These are phyloP conservation scores for Menidia menidia DNA, from an alignment of 2,797 vertebrate species.

Conservation along the genomic window DNA sequence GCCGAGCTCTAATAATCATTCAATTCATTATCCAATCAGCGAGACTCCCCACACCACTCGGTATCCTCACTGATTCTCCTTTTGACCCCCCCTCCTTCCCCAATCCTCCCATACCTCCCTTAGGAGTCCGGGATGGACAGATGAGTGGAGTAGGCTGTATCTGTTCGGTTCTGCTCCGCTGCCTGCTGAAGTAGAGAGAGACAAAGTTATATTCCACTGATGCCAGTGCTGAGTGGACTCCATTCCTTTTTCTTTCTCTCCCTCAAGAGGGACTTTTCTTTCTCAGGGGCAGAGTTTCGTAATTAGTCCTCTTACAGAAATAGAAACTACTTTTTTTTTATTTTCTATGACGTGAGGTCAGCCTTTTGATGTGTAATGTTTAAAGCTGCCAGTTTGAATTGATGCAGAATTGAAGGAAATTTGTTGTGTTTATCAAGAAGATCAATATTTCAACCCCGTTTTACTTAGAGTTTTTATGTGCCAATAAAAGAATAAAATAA, in stretches of 20 bases:
- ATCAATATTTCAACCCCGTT: background rate
- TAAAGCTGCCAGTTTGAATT: constrained; percentile 47
- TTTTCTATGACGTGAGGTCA: constrained; percentile 62
- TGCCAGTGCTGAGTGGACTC: constrained; percentile 67
- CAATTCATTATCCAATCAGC: constrained; percentile 84
- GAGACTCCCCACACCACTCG: constrained; percentile 61
- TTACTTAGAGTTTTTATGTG: background rate
- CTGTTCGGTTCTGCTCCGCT: constrained; percentile 77
- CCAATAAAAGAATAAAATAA: background rate
- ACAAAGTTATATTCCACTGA: constrained; percentile 73
- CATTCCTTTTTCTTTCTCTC: constrained; percentile 56
- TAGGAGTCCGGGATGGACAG: constrained; percentile 76
- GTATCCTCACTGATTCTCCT: constrained; percentile 58
- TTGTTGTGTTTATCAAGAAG: constrained; percentile 23
- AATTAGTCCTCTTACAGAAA: constrained; percentile 80
- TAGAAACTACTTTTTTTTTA: constrained; percentile 77
- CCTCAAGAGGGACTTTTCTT: constrained; percentile 71
- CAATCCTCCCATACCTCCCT: constrained; percentile 61
- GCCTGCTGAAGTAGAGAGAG: constrained; percentile 68
- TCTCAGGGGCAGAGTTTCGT: constrained; percentile 74
- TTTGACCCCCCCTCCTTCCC: constrained; percentile 41
- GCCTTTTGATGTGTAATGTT: constrained; percentile 53
- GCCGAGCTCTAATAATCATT: constrained; percentile 76
- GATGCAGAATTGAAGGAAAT: constrained; percentile 37
- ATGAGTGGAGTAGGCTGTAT: constrained; percentile 74